These are phyloP conservation scores for Phyllostomus discolor DNA, from an alignment of 2,113 vertebrate genomes.

Conservation along the genomic window DNA sequence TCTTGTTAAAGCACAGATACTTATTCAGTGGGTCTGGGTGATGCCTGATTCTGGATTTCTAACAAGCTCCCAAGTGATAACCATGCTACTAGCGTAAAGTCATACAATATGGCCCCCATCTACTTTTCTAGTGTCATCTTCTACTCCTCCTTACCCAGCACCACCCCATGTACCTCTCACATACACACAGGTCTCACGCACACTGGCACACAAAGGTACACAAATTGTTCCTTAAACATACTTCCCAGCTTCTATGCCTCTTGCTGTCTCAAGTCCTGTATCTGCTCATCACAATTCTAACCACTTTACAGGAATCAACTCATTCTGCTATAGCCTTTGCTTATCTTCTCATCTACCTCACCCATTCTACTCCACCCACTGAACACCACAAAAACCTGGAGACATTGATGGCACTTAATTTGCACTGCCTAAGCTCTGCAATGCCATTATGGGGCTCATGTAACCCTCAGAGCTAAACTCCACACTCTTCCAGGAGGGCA, in stretches of 20 bases:
- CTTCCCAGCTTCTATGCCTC: background rate
- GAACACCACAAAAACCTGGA: background rate
- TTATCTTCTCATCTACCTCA: background rate
- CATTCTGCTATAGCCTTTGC: background rate
- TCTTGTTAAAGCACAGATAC: background rate
- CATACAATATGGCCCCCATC: background rate
- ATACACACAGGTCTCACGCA: background rate
- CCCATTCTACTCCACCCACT: background rate
- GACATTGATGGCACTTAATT: background rate
- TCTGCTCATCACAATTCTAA: background rate
- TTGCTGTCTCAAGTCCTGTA: background rate
- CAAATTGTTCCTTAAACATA: background rate
- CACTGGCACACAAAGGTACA: background rate
- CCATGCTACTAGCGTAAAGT: background rate
- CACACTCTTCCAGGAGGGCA: background rate
- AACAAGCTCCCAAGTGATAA: background rate
- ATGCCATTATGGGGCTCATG: background rate
- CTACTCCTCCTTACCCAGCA: background rate
- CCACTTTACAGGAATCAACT: background rate
- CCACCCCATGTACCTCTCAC: background rate
- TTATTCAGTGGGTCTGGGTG: background rate
- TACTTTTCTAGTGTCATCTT: background rate
- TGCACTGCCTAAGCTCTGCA: background rate
- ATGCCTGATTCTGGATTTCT: background rate
- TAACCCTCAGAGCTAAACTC: background rate